These are phyloP conservation scores for Thinocorus orbignyianus DNA, from an alignment of 2,113 vertebrate genomes.

Conservation along the genomic window DNA sequence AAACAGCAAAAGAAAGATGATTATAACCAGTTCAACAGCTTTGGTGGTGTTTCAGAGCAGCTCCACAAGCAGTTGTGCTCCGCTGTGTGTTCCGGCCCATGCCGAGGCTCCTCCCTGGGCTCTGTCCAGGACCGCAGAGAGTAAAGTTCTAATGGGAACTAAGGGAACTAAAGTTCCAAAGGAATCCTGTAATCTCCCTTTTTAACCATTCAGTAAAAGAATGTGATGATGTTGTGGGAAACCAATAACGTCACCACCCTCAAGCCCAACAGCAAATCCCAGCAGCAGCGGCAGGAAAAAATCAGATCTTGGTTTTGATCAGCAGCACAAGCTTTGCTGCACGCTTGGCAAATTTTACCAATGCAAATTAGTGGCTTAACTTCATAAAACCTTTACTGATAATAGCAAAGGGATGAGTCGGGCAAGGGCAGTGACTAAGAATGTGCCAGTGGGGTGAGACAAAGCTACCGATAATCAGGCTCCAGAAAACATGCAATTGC, in stretches of 20 bases:
- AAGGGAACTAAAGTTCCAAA: not conserved
- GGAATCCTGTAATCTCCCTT: not conserved
- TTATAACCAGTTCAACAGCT: not conserved
- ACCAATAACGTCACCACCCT: rapidly evolving
- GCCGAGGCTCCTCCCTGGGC: not conserved
- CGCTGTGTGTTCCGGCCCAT: rapidly evolving
- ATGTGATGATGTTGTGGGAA: not conserved
- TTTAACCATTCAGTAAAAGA: not conserved
- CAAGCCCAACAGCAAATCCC: not conserved
- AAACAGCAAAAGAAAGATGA: not conserved
- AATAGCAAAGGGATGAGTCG: rapidly evolving
- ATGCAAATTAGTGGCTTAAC: rapidly evolving
- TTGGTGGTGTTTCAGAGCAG: not conserved
- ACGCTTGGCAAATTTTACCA: not conserved
- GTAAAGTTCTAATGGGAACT: not conserved
- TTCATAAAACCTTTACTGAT: not conserved
- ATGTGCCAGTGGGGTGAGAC: not conserved
- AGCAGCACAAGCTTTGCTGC: not conserved
- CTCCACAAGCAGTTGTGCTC: not conserved
- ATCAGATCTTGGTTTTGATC: rapidly evolving
- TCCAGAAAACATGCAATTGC: not conserved
- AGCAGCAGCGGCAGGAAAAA: not conserved
- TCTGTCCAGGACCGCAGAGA: not conserved
- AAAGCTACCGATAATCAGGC: not conserved
- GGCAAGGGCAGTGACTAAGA: not conserved